A percentile compares a stretch with the other conserved stretches of the same genome.
phyloP scores from a whole-genome alignment of 2,888 invertebrate species.

The Platycnemis pennipes region DNA sequence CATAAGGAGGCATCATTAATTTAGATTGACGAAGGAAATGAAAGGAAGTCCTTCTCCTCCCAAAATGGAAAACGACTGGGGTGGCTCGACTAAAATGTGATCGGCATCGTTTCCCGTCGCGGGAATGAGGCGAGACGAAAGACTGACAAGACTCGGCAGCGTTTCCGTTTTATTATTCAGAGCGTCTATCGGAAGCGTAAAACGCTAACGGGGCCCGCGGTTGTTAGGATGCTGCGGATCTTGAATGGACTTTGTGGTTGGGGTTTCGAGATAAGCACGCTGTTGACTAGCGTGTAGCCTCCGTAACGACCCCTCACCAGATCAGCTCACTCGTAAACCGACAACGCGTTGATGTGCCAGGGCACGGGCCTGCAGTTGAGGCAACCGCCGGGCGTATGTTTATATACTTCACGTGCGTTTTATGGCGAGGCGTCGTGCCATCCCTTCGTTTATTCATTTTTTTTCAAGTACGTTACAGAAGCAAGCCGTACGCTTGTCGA shows the following conservation, averaged over 20 bases:
- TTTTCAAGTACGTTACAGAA: not conserved
- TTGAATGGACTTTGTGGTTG: not conserved
- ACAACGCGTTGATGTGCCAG: not conserved
- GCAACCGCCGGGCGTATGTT: not conserved
- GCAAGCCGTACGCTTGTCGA: not conserved
- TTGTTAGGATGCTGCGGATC: not conserved
- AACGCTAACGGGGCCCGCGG: not conserved
- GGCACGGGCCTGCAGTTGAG: not conserved
- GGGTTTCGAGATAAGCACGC: not conserved
- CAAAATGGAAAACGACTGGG: too few species aligned
- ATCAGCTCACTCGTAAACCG: constrained; percentile 21
- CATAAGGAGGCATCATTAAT: too few species aligned
- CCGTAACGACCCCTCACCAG: not conserved
- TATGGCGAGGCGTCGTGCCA: not conserved
- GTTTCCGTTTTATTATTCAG: not conserved
- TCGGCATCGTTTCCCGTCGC: not conserved
- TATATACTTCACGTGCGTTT: not conserved
- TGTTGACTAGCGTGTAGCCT: not conserved
- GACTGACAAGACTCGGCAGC: not conserved
- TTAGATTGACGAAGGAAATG: too few species aligned
- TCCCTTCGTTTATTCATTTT: not conserved
- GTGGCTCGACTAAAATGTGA: not conserved
- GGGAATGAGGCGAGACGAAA: not conserved
- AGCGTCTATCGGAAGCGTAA: not conserved
- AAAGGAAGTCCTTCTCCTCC: too few species aligned